Conservation (phyloP, 2,888 invertebrate species). For the Agrilus mali region DNA sequence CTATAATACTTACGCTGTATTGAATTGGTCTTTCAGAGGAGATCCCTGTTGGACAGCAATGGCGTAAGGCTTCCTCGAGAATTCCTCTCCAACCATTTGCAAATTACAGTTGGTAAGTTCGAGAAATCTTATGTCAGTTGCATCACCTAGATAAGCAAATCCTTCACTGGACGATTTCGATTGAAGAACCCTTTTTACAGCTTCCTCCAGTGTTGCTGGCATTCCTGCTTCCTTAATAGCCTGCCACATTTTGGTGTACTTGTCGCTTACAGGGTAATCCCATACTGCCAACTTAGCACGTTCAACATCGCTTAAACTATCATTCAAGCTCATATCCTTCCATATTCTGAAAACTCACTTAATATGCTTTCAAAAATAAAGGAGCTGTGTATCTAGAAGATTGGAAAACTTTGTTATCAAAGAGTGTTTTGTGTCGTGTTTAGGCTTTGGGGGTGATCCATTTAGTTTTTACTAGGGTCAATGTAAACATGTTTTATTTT, state of each 20-base stretch:
- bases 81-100: constrained; percentile 90
- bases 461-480: too few species aligned
- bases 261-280: constrained; percentile 98
- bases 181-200: constrained; percentile 58
- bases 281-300: constrained; percentile 91
- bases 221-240: constrained; percentile 78
- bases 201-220: constrained; percentile 68
- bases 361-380: too few species aligned
- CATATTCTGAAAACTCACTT: constrained; percentile 70
- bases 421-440: too few species aligned
- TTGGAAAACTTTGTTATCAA: too few species aligned
- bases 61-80: constrained; percentile 93
- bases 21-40: constrained; percentile 85
- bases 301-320: constrained; percentile 79
- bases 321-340: constrained; percentile 96
- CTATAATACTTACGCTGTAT: constrained; percentile 68
- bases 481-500: too few species aligned
- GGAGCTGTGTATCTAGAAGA: too few species aligned
- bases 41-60: constrained; percentile 95
- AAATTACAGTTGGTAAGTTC: constrained; percentile 78
- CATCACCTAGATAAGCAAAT: constrained; percentile 69
- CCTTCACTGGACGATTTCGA: constrained; percentile 58
- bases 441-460: too few species aligned
- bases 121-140: constrained; percentile 71
- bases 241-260: constrained; percentile 98